Evolutionary conservation across 2,888 invertebrate species (phyloP).

Genomic region (Ypsolopha scabrella): DNA sequence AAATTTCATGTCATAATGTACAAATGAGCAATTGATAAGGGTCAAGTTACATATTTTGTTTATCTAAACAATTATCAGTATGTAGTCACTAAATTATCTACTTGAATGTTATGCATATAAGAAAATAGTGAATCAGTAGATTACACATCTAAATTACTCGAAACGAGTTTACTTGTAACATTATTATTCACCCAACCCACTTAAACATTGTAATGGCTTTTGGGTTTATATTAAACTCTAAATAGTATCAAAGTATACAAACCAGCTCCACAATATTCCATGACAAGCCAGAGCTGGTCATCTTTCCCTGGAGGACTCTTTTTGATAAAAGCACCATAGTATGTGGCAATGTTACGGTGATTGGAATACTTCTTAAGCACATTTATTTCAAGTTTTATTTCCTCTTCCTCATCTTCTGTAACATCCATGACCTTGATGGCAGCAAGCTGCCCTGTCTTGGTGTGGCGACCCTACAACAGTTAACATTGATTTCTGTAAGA

Average conservation of each 20-base stretch:
- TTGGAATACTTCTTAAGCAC: conserved; percentile 99
- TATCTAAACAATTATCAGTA: background rate
- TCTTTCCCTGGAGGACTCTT: conserved; percentile 99
- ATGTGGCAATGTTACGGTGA: conserved; percentile 99
- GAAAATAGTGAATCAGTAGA: background rate
- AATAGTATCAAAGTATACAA: conserved; percentile 13
- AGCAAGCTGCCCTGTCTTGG: conserved; percentile 99
- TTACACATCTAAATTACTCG: background rate
- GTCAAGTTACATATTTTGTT: background rate
- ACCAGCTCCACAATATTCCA: conserved; percentile 99
- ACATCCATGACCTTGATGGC: conserved; percentile 99
- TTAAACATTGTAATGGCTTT: background rate
- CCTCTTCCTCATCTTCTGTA: conserved; percentile 99
- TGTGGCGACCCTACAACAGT: conserved; percentile 90
- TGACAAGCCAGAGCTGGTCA: conserved; percentile 99
- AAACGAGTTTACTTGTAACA: background rate
- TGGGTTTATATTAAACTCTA: background rate
- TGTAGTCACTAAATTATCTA: no score
- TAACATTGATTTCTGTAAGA: background rate
- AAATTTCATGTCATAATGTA: conserved; percentile 13
- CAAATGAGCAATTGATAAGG: background rate
- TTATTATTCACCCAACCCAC: background rate
- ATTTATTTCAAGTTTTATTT: conserved; percentile 99
- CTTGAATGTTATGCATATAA: no score
- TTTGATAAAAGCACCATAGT: conserved; percentile 99